These are phyloP conservation scores for Euproctis similis DNA, from an alignment of 2,888 invertebrate genomes.

Conservation along the genomic window DNA sequence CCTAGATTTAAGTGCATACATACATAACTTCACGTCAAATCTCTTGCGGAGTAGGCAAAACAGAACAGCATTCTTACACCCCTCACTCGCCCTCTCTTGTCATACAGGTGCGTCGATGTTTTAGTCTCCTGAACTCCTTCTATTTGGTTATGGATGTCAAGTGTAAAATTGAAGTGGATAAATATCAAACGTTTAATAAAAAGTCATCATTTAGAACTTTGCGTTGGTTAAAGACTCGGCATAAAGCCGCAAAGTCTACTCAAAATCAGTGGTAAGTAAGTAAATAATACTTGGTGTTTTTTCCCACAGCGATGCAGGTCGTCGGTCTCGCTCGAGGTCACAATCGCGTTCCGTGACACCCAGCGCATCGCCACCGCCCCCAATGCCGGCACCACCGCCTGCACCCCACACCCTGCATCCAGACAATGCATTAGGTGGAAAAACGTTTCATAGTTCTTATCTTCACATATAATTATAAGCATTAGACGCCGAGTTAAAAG, in stretches of 20 bases:
- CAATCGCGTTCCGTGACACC: constrained; percentile 66
- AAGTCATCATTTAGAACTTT: too few relatives aligned
- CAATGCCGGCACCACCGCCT: constrained; percentile 49
- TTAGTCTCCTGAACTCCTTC: too few relatives aligned
- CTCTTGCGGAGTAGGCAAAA: too few relatives aligned
- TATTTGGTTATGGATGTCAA: too few relatives aligned
- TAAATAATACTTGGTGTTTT: constrained; percentile 9
- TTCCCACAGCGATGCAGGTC: constrained; percentile 20
- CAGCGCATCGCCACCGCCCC: constrained; percentile 47
- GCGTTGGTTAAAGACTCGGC: background rate
- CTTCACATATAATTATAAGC: constrained; percentile 2
- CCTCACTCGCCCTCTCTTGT: too few relatives aligned
- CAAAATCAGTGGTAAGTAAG: background rate
- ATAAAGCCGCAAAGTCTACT: background rate
- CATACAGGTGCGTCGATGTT: too few relatives aligned
- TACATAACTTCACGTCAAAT: too few relatives aligned
- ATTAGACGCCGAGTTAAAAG: too few relatives aligned
- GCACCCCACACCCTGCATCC: constrained; percentile 67
- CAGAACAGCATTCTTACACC: too few relatives aligned
- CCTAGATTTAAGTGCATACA: too few relatives aligned
- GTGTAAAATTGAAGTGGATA: too few relatives aligned
- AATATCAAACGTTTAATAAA: too few relatives aligned
- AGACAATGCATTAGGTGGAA: constrained; percentile 70
- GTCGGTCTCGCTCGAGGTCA: constrained; percentile 50
- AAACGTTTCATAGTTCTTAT: constrained; percentile 11